These are phyloP conservation scores for Scartelaos histophorus DNA, from an alignment of 2,113 vertebrate genomes.

Conservation along the genomic window DNA sequence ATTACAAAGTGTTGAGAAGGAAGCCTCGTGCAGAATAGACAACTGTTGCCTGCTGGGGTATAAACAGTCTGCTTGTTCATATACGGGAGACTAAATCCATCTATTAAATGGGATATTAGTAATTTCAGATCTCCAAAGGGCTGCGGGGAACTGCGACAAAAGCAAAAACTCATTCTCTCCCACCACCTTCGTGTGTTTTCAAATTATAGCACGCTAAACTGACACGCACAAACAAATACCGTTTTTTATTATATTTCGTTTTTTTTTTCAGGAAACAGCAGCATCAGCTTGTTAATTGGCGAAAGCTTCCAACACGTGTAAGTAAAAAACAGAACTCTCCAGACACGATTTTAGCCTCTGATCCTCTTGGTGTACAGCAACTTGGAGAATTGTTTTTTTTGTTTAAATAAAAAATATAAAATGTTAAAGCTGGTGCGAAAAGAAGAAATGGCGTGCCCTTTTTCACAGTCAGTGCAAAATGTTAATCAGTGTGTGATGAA, in stretches of 20 bases:
- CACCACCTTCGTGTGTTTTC: not conserved
- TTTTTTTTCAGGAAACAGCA: constrained; percentile 22
- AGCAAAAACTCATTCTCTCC: constrained; percentile 8
- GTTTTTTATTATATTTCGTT: constrained; percentile 21
- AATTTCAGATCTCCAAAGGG: constrained; percentile 33
- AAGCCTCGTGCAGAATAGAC: constrained; percentile 32
- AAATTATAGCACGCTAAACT: constrained; percentile 31
- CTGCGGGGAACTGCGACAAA: constrained; percentile 20
- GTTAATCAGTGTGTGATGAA: constrained; percentile 4
- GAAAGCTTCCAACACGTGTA: constrained; percentile 25
- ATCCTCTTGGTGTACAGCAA: constrained; percentile 32
- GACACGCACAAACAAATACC: constrained; percentile 36
- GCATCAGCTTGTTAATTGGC: constrained; percentile 42
- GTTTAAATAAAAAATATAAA: not conserved
- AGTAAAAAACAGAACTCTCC: constrained; percentile 34
- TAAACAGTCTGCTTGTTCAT: constrained; percentile 33
- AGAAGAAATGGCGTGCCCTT: constrained; percentile 20
- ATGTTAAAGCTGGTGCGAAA: constrained; percentile 15
- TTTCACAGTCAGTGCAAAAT: constrained; percentile 15
- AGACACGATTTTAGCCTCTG: constrained; percentile 56
- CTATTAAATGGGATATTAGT: constrained; percentile 27
- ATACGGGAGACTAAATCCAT: constrained; percentile 30
- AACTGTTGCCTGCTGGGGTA: constrained; percentile 32
- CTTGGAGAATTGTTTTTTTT: constrained; percentile 19
- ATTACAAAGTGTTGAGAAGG: constrained; percentile 23